Percentiles rank a stretch among this genome's conserved stretches.
Conservation (phyloP, 2,113 vertebrate species). For the Anthoscopus minutus region DNA sequence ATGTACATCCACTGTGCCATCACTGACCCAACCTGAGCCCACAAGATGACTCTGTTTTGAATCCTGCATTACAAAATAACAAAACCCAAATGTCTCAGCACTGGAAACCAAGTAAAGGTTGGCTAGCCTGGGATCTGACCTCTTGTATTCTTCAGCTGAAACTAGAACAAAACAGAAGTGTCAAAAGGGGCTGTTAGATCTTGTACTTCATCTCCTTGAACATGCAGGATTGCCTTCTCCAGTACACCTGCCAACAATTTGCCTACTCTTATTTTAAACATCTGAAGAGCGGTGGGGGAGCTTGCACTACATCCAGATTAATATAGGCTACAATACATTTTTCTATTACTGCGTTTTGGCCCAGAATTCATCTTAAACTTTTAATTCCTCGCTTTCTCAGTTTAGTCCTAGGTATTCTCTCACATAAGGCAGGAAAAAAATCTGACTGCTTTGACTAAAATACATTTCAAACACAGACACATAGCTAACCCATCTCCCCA, state of each 20-base stretch:
- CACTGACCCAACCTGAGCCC: background rate
- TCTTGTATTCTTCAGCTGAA: background rate
- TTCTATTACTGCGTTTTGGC: background rate
- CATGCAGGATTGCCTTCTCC: background rate
- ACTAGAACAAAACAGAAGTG: background rate
- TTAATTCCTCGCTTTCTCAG: background rate
- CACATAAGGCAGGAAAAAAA: background rate
- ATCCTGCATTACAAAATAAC: background rate
- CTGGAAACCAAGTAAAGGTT: background rate
- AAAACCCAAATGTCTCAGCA: background rate
- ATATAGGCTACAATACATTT: background rate
- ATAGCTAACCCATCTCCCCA: background rate
- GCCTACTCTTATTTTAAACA: background rate
- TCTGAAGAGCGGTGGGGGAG: background rate
- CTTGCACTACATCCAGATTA: background rate
- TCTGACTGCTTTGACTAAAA: background rate
- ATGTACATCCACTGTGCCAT: background rate
- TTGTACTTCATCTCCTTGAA: background rate
- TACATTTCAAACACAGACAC: background rate
- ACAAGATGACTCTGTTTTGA: background rate
- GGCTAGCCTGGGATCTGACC: background rate
- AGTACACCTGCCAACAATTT: background rate
- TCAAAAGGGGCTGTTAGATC: background rate
- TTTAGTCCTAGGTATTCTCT: background rate
- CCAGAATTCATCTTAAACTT: background rate